These are phyloP conservation scores for Leptocoma aspasia DNA, from an alignment of 2,113 vertebrate genomes.

Conservation along the genomic window DNA sequence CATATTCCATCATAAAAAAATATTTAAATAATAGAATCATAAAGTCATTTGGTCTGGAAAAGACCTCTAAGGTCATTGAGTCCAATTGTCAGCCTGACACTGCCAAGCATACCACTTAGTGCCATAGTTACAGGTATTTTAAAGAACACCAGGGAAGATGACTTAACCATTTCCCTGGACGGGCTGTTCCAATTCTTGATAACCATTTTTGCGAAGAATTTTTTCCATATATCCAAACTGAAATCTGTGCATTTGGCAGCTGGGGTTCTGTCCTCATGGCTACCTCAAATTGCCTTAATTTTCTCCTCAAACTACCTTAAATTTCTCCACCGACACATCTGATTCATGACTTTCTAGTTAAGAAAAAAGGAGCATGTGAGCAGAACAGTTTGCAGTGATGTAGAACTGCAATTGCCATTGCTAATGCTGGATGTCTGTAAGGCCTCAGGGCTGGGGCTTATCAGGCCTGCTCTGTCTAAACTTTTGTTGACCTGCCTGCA, in stretches of 20 bases:
- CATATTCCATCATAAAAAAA: neutral
- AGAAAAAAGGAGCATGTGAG: neutral
- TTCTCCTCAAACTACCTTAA: neutral
- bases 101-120: neutral
- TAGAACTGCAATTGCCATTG: neutral
- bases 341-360: neutral
- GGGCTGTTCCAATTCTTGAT: neutral
- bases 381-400: neutral
- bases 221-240: neutral
- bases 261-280: neutral
- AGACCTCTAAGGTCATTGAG: neutral
- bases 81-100: neutral
- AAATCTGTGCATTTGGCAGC: neutral
- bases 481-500: neutral
- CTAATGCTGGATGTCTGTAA: neutral
- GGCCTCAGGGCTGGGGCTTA: neutral
- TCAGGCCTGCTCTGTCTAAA: neutral
- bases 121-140: neutral
- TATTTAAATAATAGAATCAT: neutral
- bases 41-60: neutral
- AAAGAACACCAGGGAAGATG: neutral
- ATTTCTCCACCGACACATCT: accelerated
- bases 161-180: neutral
- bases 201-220: accelerated
- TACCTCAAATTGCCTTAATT: neutral